Evolutionary conservation across 2,113 vertebrate genomes (phyloP).

Genomic region (Lepus timidus): DNA sequence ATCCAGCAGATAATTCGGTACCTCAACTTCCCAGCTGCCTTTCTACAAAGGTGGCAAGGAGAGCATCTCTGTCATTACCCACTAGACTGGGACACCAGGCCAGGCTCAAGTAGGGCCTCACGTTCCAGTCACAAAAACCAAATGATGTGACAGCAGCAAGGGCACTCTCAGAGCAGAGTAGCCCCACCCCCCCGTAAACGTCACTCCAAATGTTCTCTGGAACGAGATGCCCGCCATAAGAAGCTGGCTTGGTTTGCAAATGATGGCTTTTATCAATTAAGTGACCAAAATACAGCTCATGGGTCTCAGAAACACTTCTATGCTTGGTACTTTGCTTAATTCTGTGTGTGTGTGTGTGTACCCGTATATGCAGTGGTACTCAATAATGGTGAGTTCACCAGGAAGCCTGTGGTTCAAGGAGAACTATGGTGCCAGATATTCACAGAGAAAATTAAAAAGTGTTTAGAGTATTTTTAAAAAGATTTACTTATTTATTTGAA

Average conservation of each 20-base stretch:
- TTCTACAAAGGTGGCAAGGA: constrained; percentile 55
- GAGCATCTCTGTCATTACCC: constrained; percentile 40
- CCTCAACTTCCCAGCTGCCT: background rate
- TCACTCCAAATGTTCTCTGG: background rate
- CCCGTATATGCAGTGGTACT: background rate
- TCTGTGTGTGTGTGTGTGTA: background rate
- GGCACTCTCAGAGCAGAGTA: background rate
- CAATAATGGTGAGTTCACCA: background rate
- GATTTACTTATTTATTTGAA: too few species aligned
- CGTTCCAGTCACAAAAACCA: constrained; percentile 65
- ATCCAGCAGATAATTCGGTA: constrained; percentile 56
- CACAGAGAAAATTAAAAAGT: background rate
- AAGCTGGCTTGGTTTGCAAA: background rate
- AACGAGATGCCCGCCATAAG: background rate
- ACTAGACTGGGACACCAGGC: constrained; percentile 59
- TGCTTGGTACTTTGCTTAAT: background rate
- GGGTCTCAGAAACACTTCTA: background rate
- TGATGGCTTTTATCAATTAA: background rate
- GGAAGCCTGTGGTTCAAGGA: background rate
- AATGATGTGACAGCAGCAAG: constrained; percentile 51
- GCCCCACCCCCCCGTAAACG: constrained; percentile 46
- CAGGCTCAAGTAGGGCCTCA: constrained; percentile 2
- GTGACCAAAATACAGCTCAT: background rate
- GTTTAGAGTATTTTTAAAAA: too few species aligned
- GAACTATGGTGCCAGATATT: background rate